Evolutionary conservation across 2,888 invertebrate species (phyloP).

Genomic region (Nudaria mundana): DNA sequence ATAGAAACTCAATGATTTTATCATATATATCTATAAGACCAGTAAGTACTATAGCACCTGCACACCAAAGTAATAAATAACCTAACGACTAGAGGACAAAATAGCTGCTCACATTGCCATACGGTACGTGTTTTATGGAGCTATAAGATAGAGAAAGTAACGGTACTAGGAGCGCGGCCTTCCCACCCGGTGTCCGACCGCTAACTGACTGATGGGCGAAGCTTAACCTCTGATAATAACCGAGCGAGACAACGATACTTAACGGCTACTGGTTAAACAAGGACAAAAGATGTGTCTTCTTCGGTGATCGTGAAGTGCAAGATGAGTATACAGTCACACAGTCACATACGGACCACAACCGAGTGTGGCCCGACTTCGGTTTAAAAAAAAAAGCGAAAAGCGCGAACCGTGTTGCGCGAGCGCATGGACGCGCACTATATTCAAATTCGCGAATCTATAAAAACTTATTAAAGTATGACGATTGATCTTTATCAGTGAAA

Average conservation of each 20-base stretch:
- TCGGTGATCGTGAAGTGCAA: conserved; percentile 78
- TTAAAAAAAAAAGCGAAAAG: conserved; percentile 69
- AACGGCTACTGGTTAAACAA: conserved; percentile 39
- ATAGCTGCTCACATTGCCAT: conserved; percentile 54
- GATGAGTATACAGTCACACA: conserved; percentile 80
- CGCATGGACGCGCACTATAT: conserved; percentile 62
- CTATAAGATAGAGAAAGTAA: conserved; percentile 65
- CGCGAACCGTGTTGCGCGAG: conserved; percentile 65
- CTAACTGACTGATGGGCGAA: conserved; percentile 77
- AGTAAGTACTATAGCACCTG: conserved; percentile 38
- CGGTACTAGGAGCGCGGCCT: conserved; percentile 65
- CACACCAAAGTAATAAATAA: conserved; percentile 54
- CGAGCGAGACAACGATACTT: conserved; percentile 57
- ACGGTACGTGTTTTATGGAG: conserved; percentile 66
- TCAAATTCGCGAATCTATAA: conserved; percentile 41
- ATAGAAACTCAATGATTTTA: no score
- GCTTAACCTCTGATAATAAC: conserved; percentile 79
- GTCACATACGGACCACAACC: conserved; percentile 78
- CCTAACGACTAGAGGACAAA: conserved; percentile 54
- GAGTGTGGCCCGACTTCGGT: conserved; percentile 71
- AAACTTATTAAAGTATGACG: conserved; percentile 31
- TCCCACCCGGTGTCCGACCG: conserved; percentile 68
- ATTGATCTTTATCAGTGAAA: conserved; percentile 38
- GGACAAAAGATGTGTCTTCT: conserved; percentile 70
- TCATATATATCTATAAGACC: no score